Evolutionary conservation across 2,797 vertebrate species (phyloP).

Genomic region (Trachops cirrhosus): DNA sequence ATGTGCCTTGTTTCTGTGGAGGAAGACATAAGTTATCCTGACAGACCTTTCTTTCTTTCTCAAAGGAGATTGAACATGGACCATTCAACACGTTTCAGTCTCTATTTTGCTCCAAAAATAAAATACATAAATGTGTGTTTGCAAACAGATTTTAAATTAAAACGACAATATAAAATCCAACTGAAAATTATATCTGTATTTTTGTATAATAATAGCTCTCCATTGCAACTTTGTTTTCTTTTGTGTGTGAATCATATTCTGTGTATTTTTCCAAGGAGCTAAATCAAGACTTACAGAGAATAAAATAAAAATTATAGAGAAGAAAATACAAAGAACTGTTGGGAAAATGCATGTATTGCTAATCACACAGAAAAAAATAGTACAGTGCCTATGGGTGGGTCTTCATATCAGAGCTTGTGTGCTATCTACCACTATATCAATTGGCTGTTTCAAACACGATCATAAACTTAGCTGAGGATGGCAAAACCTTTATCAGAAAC

Average conservation of each 20-base stretch:
- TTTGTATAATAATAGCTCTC: neutral
- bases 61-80: neutral
- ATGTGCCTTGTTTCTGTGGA: neutral
- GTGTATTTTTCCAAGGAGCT: neutral
- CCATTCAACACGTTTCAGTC: neutral
- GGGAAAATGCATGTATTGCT: neutral
- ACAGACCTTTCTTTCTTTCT: neutral
- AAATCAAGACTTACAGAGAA: neutral
- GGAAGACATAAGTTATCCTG: neutral
- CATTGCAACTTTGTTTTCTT: neutral
- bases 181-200: neutral
- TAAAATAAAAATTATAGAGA: neutral
- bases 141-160: neutral
- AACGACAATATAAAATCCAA: neutral
- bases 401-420: neutral
- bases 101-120: neutral
- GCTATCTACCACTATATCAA: neutral
- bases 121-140: neutral
- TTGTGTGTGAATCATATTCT: neutral
- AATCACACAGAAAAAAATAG: neutral
- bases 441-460: neutral
- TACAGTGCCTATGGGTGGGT: neutral
- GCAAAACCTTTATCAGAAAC: neutral
- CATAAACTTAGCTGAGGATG: neutral
- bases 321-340: neutral